Conservation (phyloP, 1,140 invertebrate species). For the Acromyrmex echinatior region DNA sequence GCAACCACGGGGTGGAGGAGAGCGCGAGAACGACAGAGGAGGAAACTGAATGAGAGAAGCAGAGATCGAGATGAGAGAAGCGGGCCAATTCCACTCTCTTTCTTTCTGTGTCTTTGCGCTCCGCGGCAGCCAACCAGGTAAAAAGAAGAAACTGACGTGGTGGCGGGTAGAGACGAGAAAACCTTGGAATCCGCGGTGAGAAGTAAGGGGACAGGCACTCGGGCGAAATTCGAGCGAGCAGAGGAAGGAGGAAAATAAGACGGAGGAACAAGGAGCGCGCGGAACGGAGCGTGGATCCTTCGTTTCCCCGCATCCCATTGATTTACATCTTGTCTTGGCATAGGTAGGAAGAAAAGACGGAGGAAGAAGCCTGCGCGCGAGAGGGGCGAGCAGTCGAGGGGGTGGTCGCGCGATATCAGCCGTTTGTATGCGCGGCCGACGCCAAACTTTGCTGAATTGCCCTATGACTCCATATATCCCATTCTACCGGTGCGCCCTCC, state of each 20-base stretch:
- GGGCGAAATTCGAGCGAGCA: constrained; percentile 49
- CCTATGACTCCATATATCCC: constrained; percentile 84
- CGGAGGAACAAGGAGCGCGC: constrained; percentile 50
- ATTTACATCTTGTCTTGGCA: constrained; percentile 85
- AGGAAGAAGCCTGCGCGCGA: constrained; percentile 60
- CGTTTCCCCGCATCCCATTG: constrained; percentile 82
- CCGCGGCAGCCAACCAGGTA: constrained; percentile 72
- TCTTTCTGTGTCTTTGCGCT: constrained; percentile 72
- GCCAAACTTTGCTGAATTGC: constrained; percentile 86
- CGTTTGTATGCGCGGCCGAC: constrained; percentile 85
- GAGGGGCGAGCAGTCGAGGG: constrained; percentile 60
- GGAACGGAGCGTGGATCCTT: constrained; percentile 77
- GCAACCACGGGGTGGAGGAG: constrained; percentile 62
- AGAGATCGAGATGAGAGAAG: constrained; percentile 58
- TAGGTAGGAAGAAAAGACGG: constrained; percentile 45
- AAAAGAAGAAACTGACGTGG: constrained; percentile 66
- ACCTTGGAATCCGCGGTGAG: constrained; percentile 39
- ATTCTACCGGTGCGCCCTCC: constrained; percentile 67
- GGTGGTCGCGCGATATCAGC: constrained; percentile 81
- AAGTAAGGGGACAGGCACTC: constrained; percentile 69
- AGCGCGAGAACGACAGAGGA: constrained; percentile 33
- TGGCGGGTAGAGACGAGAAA: constrained; percentile 52
- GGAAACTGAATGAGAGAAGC: constrained; percentile 52
- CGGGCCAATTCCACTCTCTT: constrained; percentile 68
- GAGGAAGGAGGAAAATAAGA: constrained; percentile 44